Evolutionary conservation across 2,797 vertebrate species (phyloP).

Genomic region (Erethizon dorsatum): DNA sequence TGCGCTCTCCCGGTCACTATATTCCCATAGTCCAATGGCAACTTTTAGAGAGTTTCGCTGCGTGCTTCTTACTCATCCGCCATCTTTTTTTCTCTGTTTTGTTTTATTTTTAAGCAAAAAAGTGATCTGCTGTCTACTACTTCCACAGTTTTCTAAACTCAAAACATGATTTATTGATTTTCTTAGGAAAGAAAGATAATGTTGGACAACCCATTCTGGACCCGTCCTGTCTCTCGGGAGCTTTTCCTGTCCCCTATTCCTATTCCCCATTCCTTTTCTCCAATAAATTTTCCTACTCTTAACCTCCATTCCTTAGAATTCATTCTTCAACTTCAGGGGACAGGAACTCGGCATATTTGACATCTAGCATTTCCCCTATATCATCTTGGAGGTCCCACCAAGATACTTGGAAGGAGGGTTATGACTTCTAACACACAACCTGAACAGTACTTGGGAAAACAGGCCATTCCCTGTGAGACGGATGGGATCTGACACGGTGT

Average conservation of each 20-base stretch:
- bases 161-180: constrained; percentile 8
- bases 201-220: neutral
- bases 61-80: too few species aligned
- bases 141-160: constrained; percentile 5
- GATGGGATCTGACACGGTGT: neutral
- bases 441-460: neutral
- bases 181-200: constrained; percentile 16
- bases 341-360: too few species aligned
- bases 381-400: neutral
- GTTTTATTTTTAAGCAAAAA: neutral
- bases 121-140: neutral
- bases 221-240: neutral
- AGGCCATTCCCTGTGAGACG: neutral
- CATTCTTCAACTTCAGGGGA: too few species aligned
- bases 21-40: too few species aligned
- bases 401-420: too few species aligned
- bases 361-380: too few species aligned
- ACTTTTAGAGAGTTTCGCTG: too few species aligned
- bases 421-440: neutral
- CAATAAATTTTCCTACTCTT: neutral
- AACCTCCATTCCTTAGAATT: too few species aligned
- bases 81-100: too few species aligned
- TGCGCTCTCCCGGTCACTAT: too few species aligned
- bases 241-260: neutral
- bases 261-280: neutral